Base-by-base conservation (phyloP, 2,797 vertebrate genomes). In the Spea hammondii region DNA sequence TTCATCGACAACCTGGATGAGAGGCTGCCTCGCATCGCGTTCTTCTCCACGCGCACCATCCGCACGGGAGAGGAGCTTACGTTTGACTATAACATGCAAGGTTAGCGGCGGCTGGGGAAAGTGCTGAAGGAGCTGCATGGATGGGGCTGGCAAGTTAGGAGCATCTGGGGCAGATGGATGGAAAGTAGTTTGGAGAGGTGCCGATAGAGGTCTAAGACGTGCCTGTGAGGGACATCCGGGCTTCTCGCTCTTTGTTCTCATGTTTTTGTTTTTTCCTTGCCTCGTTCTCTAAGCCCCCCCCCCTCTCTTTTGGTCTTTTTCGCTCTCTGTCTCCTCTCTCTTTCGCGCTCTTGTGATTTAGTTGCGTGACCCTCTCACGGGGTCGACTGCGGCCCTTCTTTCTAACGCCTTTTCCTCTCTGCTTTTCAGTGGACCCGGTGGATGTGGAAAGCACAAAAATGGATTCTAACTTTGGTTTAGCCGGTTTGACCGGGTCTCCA, bases 1-100 rank as follows among this genome's bases (percentile, higher is more conserved):
- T 98, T 98, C 86, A 94, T 98, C 6, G 93, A 98, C 84, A 96
- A 95, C 90, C 89, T 96, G n/a, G 96, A 98, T 5, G 93, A 96
- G 84, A 85, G 94, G 5, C 92, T 97, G 49, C 96, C 95, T 0
- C 93, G 94, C 85, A 97, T 97, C 4, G 95, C 95, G 9, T 91
- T 98, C 57, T 98, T 97, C 86, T 92, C 95, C 65, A 96, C 92
- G 0, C 88, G 93, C 13, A 83, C 90, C 11, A 96, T 97, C 83
- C 91, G 90, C 5, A 90, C 91, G 2, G 96, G 96, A 9, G 95
- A 98, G 86, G 96, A 98, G 88, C 94, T 97, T 82, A 97, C 95
- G 44, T 97, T 98, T 74, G 95, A 97, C 92, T 97, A 97, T 90
- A 96, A 96, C 87, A 97, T 97, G 94, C 94, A 94, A 83, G 93